These are phyloP conservation scores for Sander lucioperca DNA, from an alignment of 2,113 vertebrate genomes.

Conservation along the genomic window DNA sequence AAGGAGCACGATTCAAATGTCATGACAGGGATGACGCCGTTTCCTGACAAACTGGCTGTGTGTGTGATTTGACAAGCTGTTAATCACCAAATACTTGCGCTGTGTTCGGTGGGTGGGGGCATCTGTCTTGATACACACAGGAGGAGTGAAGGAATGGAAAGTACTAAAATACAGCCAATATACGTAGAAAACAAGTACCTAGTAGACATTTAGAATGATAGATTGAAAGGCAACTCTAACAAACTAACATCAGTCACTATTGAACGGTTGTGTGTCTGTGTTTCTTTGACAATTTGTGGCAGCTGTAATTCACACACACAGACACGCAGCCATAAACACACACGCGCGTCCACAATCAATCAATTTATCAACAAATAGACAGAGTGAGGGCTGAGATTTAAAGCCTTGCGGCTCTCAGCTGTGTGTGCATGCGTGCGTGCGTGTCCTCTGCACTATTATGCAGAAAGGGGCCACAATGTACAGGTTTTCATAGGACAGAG, in stretches of 20 bases:
- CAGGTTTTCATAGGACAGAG: background rate
- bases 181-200: background rate
- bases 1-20: slow-evolving; percentile 31
- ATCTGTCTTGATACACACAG: background rate
- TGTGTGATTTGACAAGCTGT: slow-evolving; percentile 19
- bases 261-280: background rate
- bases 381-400: slow-evolving; percentile 74
- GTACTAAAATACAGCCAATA: background rate
- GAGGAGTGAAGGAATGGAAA: background rate
- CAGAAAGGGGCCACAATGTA: slow-evolving; percentile 11
- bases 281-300: slow-evolving; percentile 27
- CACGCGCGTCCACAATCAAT: slow-evolving; percentile 59
- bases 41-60: slow-evolving; percentile 7
- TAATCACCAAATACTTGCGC: slow-evolving; percentile 11
- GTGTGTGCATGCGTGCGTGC: background rate
- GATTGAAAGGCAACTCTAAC: background rate
- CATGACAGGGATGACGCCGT: slow-evolving; percentile 1
- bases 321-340: background rate
- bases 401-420: slow-evolving; percentile 54
- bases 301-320: slow-evolving; percentile 25
- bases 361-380: slow-evolving; percentile 72
- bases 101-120: background rate
- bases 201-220: background rate
- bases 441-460: background rate
- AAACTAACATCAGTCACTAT: background rate